These are phyloP conservation scores for Mus spicilegus DNA, from an alignment of 2,113 vertebrate genomes.

Conservation along the genomic window DNA sequence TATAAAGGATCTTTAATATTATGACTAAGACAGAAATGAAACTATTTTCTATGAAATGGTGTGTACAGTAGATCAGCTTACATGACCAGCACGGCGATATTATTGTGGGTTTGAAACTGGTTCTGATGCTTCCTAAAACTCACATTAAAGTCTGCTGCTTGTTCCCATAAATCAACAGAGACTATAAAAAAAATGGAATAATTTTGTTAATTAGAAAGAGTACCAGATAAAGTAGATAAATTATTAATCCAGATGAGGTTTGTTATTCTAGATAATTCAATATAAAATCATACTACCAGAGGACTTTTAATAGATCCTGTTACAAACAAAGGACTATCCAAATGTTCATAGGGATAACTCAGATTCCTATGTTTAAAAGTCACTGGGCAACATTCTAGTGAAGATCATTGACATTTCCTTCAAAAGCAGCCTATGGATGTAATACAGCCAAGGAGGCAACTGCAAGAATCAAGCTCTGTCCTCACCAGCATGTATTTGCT, in stretches of 20 bases:
- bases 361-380: neutral
- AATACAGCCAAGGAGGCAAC: neutral
- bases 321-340: neutral
- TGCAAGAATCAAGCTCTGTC: neutral
- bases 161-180: neutral
- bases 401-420: neutral
- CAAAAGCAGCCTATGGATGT: neutral
- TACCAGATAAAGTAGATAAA: neutral
- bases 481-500: neutral
- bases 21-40: conserved; percentile 8
- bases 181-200: neutral
- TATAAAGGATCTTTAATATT: conserved; percentile 43
- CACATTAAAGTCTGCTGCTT: neutral
- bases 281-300: neutral
- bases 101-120: neutral
- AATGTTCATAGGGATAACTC: neutral
- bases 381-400: neutral
- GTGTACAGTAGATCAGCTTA: neutral
- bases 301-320: neutral
- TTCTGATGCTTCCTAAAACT: neutral
- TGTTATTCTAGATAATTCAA: neutral
- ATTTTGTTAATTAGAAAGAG: neutral
- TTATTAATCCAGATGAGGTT: neutral
- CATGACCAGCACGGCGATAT: neutral
- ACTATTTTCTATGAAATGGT: neutral